phyloP scores from a whole-genome alignment of 2,888 invertebrate species.

The Ypsolopha sequella region DNA sequence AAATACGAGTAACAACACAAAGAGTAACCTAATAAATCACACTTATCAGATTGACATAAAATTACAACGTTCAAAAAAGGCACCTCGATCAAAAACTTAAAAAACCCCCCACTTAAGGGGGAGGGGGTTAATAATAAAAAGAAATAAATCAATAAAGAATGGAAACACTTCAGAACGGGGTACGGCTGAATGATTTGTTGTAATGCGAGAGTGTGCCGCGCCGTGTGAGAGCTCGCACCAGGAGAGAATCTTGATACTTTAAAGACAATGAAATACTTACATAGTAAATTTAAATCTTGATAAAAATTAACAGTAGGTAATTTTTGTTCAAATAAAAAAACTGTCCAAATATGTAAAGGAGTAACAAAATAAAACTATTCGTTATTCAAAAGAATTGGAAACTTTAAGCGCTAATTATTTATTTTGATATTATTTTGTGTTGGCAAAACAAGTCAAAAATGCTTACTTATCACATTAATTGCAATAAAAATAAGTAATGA shows the following conservation, averaged over 20 bases:
- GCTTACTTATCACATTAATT: too few relatives aligned
- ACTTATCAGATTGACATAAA: neutral
- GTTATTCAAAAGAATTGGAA: too few relatives aligned
- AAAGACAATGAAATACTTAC: constrained; percentile 6
- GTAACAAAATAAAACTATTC: too few relatives aligned
- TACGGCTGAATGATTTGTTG: constrained; percentile 65
- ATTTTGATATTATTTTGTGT: too few relatives aligned
- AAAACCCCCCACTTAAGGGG: constrained; percentile 36
- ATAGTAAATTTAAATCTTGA: too few relatives aligned
- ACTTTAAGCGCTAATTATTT: too few relatives aligned
- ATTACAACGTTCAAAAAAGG: neutral
- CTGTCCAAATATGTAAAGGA: too few relatives aligned
- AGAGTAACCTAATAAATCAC: neutral
- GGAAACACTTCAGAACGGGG: constrained; percentile 55
- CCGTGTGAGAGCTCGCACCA: constrained; percentile 26
- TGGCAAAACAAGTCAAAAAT: too few relatives aligned
- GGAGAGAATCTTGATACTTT: constrained; percentile 33
- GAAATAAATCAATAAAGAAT: constrained; percentile 68
- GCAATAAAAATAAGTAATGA: too few relatives aligned
- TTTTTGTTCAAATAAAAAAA: too few relatives aligned
- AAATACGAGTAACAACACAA: too few relatives aligned
- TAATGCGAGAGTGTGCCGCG: constrained; percentile 55
- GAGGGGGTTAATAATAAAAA: constrained; percentile 65
- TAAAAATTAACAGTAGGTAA: too few relatives aligned
- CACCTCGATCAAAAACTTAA: neutral